phyloP scores from a whole-genome alignment of 2,113 vertebrate genomes.

The Neogale vison region DNA sequence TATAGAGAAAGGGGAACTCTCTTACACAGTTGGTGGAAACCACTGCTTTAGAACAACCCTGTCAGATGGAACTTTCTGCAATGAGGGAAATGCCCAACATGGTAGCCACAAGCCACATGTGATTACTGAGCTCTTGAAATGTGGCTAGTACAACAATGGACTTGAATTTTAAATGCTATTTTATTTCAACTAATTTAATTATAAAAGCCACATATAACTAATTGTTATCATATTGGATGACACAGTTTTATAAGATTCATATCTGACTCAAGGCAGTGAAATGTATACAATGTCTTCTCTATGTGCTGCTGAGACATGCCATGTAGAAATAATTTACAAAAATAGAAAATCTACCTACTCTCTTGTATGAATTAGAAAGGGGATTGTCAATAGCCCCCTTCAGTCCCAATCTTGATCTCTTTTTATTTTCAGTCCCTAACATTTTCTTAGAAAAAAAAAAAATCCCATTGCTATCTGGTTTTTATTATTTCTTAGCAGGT shows the following conservation, averaged over 20 bases:
- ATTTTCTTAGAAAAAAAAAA: background rate
- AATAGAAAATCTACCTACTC: background rate
- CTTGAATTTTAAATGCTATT: background rate
- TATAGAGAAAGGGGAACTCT: too few species aligned
- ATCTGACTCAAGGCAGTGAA: background rate
- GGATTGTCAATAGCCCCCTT: background rate
- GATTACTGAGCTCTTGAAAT: background rate
- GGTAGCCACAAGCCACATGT: background rate
- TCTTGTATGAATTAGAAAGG: background rate
- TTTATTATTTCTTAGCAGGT: background rate
- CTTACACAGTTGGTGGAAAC: background rate
- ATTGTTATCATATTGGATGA: background rate
- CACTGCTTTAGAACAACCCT: background rate
- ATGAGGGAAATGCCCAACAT: background rate
- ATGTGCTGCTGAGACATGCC: background rate
- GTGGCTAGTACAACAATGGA: background rate
- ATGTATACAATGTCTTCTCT: background rate
- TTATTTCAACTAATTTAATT: background rate
- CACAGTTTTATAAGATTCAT: background rate
- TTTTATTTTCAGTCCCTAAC: background rate
- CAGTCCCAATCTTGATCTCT: background rate
- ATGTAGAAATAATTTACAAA: background rate
- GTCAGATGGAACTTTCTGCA: background rate
- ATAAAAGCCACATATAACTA: background rate
- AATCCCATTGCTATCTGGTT: background rate